These are phyloP conservation scores for Eupithecia vulgata DNA, from an alignment of 2,888 invertebrate species.

Conservation along the genomic window DNA sequence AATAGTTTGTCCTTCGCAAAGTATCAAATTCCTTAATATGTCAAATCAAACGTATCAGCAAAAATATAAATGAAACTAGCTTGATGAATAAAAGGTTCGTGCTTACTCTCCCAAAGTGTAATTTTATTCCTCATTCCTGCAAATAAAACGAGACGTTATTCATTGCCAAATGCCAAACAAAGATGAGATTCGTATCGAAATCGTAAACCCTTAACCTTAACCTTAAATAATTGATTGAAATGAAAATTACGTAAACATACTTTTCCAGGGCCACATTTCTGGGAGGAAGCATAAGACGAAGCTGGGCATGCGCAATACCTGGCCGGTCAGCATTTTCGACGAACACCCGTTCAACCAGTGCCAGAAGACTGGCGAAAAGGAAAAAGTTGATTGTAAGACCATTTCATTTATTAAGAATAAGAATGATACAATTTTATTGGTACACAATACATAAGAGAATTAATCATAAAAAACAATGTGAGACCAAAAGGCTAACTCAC, in stretches of 20 bases:
- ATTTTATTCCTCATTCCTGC: no score
- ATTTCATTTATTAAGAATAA: not conserved
- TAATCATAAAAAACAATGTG: no score
- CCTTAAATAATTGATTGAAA: not conserved
- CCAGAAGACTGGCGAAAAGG: constrained; percentile 36
- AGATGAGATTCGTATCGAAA: not conserved
- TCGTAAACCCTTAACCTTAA: not conserved
- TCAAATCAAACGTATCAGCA: no score
- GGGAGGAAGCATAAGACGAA: constrained; percentile 79
- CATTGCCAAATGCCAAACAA: no score
- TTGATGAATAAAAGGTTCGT: no score
- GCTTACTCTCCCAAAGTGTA: no score
- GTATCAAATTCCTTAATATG: no score
- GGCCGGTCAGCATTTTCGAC: constrained; percentile 69
- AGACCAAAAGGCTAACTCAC: no score
- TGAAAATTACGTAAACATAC: not conserved
- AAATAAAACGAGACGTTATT: not conserved
- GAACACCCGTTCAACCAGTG: constrained; percentile 63
- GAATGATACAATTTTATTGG: no score
- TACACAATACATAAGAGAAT: no score
- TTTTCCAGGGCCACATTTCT: constrained; percentile 74
- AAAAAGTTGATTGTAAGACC: constrained; percentile 19
- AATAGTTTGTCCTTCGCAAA: no score
- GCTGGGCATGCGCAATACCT: constrained; percentile 57
- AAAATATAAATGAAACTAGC: no score